Evolutionary conservation across 2,888 invertebrate genomes (phyloP), one percentile per base, ranked within the genome.

Genomic region (Colletes collaris): DNA sequence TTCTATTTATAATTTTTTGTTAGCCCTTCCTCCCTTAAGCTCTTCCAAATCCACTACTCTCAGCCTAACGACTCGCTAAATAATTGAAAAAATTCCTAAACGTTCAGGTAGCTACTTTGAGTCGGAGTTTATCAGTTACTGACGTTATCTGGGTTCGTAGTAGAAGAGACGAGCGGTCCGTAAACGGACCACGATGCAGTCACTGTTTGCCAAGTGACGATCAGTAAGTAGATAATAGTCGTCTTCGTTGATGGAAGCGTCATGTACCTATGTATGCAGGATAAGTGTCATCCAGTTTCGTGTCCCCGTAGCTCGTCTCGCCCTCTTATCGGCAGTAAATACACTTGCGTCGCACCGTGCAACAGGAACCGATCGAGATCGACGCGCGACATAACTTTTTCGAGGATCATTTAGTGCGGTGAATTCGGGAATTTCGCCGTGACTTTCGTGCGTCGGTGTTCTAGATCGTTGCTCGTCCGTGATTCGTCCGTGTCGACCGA

Each of bases 171-270:
- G 62, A 64, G 69, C 49, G 60, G 27, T 16, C 59, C 52, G 50
- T 76, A 58, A 73, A 58, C 76, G 76, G 44, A 44, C 53, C 19
- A 60, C 53, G 56, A 66, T 67, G 64, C 46, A 27, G 63, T 56
- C 66, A 44, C 68, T 81, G 68, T 82, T 77, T 79, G 82, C 68
- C 64, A 69, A 79, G 71, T 69, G 76, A 83, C 79, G 82, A 79
- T 81, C 80, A 72, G 82, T 84, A 86, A 86, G 82, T 86, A 83
- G 86, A 86, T 86, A 86, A 86, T 86, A 69, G 68, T 79, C 71
- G 76, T 72, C 77, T 79, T 71, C 82, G 70, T 74, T 80, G 76
- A 76, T 64, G 69, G 60, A 49, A 62, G 49, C 67, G 68, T 71
- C 83, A 27, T 27, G 27, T 27, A 16, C 16, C 16, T 16, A 55